Evolutionary conservation across 2,113 vertebrate genomes (phyloP).

Genomic region (Gambusia holbrooki): DNA sequence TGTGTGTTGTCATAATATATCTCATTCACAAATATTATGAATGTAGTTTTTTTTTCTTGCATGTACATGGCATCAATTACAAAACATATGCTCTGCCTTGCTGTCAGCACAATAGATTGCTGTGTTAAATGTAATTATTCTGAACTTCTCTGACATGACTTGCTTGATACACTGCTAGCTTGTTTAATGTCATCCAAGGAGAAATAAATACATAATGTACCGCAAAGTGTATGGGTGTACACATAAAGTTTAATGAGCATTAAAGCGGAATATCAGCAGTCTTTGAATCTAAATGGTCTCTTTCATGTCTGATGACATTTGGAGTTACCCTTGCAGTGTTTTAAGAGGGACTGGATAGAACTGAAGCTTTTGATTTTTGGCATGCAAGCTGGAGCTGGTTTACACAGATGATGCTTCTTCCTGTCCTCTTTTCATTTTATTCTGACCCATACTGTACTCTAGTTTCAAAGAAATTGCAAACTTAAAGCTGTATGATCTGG

Average conservation of each 20-base stretch:
- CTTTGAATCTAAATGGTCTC: not conserved
- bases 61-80: not conserved
- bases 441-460: not conserved
- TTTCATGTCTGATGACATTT: not conserved
- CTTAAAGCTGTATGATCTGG: not conserved
- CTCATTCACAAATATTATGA: not conserved
- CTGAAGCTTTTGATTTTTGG: slow-evolving; percentile 2
- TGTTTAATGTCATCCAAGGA: not conserved
- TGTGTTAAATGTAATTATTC: not conserved
- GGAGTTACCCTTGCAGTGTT: not conserved
- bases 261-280: not conserved
- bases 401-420: not conserved
- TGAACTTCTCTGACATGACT: not conserved
- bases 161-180: slow-evolving; percentile 4
- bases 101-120: slow-evolving; percentile 1
- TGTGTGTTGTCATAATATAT: not conserved
- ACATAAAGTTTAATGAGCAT: not conserved
- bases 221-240: not conserved
- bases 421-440: not conserved
- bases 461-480: slow-evolving; percentile 35
- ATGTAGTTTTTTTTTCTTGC: not conserved
- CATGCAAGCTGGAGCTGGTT: not conserved
- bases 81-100: not conserved
- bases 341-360: not conserved
- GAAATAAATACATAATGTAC: not conserved